Evolutionary conservation across 2,113 vertebrate species (phyloP).

Genomic region (Cephalophus harveyi): DNA sequence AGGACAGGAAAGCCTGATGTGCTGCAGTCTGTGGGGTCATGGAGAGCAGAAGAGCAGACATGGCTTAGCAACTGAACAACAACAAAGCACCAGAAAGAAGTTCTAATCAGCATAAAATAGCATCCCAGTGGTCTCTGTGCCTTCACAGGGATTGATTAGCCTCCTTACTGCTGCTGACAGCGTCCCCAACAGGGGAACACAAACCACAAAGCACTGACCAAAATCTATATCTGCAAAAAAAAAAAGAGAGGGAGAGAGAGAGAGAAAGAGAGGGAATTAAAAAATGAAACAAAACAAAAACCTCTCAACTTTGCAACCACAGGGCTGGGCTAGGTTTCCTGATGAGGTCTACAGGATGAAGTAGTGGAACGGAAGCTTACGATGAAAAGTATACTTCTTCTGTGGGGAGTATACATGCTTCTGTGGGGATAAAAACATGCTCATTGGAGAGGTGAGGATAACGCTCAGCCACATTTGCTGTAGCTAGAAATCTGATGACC

Average conservation of each 20-base stretch:
- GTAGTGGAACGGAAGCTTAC: background rate
- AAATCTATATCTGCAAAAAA: conserved; percentile 6
- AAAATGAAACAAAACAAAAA: background rate
- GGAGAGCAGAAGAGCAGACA: background rate
- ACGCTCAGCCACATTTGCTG: background rate
- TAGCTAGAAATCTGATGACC: background rate
- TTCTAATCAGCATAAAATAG: background rate
- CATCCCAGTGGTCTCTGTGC: background rate
- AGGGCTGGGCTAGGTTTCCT: background rate
- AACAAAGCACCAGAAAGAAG: background rate
- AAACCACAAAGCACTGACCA: conserved; percentile 45
- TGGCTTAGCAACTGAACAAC: background rate
- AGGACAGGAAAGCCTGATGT: background rate
- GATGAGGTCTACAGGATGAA: background rate
- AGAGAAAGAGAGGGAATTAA: background rate
- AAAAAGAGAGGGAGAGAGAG: background rate
- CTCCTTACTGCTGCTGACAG: background rate
- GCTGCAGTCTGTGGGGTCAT: background rate
- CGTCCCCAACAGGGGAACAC: conserved; percentile 14
- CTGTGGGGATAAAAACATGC: background rate
- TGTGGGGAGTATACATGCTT: background rate
- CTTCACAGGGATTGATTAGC: background rate
- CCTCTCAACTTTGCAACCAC: background rate
- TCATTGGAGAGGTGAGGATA: background rate
- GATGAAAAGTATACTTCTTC: background rate